Evolutionary conservation across 1,140 invertebrate genomes (phyloP), one percentile per base, ranked within the genome.

Genomic region (Rhagoletis pomonella): DNA sequence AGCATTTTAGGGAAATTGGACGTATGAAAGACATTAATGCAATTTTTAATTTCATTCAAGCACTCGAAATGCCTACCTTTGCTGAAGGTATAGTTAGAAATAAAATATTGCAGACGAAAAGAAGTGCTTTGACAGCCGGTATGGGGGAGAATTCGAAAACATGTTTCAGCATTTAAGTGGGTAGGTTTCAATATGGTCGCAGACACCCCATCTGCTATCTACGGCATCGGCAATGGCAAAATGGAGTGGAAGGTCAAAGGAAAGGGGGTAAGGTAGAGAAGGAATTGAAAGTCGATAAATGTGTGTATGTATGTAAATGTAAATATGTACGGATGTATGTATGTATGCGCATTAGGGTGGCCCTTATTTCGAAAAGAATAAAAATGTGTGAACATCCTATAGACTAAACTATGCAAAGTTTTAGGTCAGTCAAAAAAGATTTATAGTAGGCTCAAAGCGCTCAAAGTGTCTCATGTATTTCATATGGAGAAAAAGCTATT

Each of bases 1-100:
- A n/a, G 50, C 44, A 81, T 81, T 81, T 81, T 81, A 81, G 73
- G 73, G 29, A 81, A 81, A 81, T 81, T 81, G 73, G 73, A 81
- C 47, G 47, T 81, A 81, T 55, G 47, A 81, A 81, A 81, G 73
- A 81, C 73, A 55, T 81, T 81, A 81, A 81, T 81, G 73, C 73
- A 81, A 55, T 81, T 81, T 81, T 81, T 81, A 81, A 81, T 55
- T 81, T 81, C 47, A 81, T 55, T 17, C 47, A 81, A 81, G 7
- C 47, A 55, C 73, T 81, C n/a, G 14, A 81, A 55, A n/a, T 81
- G 73, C 73, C 47, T 55, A 81, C 47, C 29, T 29, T 29, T 12
- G 50, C 47, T 4, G 17, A 73, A 73, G 67, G 67, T 17, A 81
- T 55, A 47, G 29, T 29, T 29, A 81, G 7, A 29, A 55, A 73